Percentiles rank a stretch among this genome's conserved stretches.
These are phyloP conservation scores for Sturmia bella DNA, from an alignment of 2,888 invertebrate genomes.

Conservation along the genomic window DNA sequence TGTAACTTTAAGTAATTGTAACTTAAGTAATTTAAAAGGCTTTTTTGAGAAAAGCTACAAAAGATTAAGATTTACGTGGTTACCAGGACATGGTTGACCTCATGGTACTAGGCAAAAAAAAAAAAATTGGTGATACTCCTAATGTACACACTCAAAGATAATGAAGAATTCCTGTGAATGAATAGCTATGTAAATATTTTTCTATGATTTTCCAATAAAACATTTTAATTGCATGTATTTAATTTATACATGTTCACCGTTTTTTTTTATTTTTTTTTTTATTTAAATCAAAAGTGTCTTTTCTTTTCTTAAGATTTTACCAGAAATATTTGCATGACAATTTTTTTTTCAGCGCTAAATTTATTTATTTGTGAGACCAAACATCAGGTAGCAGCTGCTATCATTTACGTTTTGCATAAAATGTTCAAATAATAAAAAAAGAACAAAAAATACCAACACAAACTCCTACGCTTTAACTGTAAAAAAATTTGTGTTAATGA, in stretches of 20 bases:
- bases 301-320: too few relatives aligned
- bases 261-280: not conserved
- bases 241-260: conserved; percentile 27
- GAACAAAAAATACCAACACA: conserved; percentile 4
- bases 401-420: conserved; percentile 19
- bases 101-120: not conserved
- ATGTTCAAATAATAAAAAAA: too few relatives aligned
- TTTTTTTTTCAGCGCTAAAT: conserved; percentile 60
- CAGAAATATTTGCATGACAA: conserved; percentile 52
- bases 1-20: too few relatives aligned
- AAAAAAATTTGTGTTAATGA: conserved; percentile 44
- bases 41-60: too few relatives aligned
- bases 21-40: too few relatives aligned
- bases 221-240: conserved; percentile 56
- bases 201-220: not conserved
- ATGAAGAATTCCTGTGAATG: conserved; percentile 34
- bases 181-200: conserved; percentile 5
- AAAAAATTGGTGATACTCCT: not conserved
- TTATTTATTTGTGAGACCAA: conserved; percentile 62
- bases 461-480: conserved; percentile 56
- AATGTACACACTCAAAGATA: too few relatives aligned
- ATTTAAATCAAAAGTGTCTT: conserved; percentile 23
- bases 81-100: too few relatives aligned
- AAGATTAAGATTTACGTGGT: too few relatives aligned
- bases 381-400: conserved; percentile 61